Evolutionary conservation across 2,113 vertebrate genomes (phyloP).

Genomic region (Pongo pygmaeus): DNA sequence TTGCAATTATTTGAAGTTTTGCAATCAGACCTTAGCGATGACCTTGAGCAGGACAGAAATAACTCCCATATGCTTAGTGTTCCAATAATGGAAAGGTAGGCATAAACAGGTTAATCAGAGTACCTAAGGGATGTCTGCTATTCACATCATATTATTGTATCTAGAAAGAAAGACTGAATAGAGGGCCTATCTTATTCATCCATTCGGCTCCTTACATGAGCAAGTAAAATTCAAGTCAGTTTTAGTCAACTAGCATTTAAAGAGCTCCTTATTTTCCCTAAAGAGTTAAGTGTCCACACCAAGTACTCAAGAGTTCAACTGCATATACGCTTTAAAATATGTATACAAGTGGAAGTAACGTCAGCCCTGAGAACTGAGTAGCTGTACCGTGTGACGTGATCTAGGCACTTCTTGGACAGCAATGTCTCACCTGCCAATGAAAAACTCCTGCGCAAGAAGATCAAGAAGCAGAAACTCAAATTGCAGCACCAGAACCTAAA

Average conservation of each 20-base stretch:
- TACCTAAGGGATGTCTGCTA: background rate
- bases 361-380: fast-evolving
- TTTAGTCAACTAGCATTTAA: slow-evolving; percentile 10
- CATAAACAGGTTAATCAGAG: background rate
- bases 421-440: slow-evolving; percentile 95
- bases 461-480: slow-evolving; percentile 92
- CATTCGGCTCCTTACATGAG: background rate
- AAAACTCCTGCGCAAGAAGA: slow-evolving; percentile 93
- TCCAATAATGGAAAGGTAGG: no score
- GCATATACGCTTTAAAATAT: background rate
- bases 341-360: background rate
- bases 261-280: background rate
- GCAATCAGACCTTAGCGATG: no score
- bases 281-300: background rate
- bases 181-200: background rate
- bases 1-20: no score
- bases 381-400: fast-evolving
- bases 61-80: no score
- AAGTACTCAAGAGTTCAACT: background rate
- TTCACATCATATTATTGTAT: background rate
- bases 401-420: background rate
- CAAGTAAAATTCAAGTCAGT: background rate
- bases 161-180: background rate
- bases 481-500: slow-evolving; percentile 88
- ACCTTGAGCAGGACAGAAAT: no score